These are phyloP conservation scores for Drosophila littoralis DNA, from an alignment of 1,140 invertebrate species.

Conservation along the genomic window DNA sequence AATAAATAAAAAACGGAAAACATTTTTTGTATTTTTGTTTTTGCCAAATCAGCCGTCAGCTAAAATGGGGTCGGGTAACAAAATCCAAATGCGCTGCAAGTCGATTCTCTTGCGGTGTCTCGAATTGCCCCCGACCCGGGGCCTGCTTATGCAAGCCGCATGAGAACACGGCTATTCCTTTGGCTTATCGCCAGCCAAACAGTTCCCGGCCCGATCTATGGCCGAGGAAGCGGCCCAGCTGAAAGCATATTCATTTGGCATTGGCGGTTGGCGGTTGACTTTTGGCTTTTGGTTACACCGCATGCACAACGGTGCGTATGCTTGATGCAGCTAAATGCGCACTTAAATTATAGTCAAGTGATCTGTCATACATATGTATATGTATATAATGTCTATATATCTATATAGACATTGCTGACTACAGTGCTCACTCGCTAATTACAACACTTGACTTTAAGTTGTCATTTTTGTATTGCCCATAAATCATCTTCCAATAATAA, in stretches of 20 bases:
- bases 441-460: too few relatives aligned
- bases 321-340: constrained; percentile 33
- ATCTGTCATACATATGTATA: not conserved
- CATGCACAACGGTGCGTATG: constrained; percentile 25
- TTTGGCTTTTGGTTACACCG: constrained; percentile 36
- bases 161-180: not conserved
- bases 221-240: constrained; percentile 15
- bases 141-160: constrained; percentile 11
- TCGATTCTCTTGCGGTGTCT: constrained; percentile 28
- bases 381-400: not conserved
- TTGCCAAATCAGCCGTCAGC: constrained; percentile 33
- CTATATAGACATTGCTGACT: not conserved
- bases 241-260: constrained; percentile 33
- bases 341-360: constrained; percentile 4
- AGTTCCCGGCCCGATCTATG: not conserved
- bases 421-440: too few relatives aligned
- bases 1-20: not conserved
- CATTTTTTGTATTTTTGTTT: not conserved
- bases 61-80: constrained; percentile 23
- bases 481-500: too few relatives aligned
- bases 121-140: constrained; percentile 5
- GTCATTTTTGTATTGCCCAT: too few relatives aligned
- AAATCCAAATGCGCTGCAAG: constrained; percentile 11
- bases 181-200: constrained; percentile 4
- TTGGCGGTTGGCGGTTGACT: constrained; percentile 52